Percentiles rank a stretch among this genome's conserved stretches.
These are phyloP conservation scores for Alligator mississippiensis DNA, from an alignment of 2,113 vertebrate species.

Conservation along the genomic window DNA sequence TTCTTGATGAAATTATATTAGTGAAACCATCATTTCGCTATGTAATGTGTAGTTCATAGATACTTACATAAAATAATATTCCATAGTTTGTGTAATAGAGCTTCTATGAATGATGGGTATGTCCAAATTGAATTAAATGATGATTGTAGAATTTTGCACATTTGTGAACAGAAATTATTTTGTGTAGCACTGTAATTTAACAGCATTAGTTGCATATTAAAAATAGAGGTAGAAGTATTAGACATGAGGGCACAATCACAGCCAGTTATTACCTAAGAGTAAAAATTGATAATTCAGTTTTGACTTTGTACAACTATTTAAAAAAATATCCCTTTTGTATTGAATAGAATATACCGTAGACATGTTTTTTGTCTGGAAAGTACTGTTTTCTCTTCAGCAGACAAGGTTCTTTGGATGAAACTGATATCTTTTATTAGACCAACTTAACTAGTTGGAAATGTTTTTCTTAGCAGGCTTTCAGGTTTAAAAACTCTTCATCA, in stretches of 20 bases:
- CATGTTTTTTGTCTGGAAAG: too few species aligned
- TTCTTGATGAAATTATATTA: neutral
- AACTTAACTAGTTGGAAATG: too few species aligned
- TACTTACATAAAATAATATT: neutral
- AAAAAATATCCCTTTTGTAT: neutral
- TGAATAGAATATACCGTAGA: neutral
- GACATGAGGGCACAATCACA: neutral
- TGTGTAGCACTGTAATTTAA: neutral
- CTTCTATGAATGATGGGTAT: neutral
- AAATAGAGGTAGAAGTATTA: neutral
- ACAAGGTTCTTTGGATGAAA: too few species aligned
- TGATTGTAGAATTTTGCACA: neutral
- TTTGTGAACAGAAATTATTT: neutral
- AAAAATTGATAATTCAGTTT: neutral
- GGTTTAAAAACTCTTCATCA: too few species aligned
- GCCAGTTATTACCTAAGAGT: neutral
- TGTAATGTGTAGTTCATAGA: neutral
- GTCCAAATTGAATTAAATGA: neutral
- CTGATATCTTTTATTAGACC: too few species aligned
- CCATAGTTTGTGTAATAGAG: neutral
- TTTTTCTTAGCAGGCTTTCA: too few species aligned
- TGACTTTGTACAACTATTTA: neutral
- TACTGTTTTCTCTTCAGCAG: too few species aligned
- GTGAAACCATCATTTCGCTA: neutral
- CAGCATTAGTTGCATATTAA: neutral